Base-by-base conservation (phyloP, 2,113 vertebrate species). In the Burhinus oedicnemus region DNA sequence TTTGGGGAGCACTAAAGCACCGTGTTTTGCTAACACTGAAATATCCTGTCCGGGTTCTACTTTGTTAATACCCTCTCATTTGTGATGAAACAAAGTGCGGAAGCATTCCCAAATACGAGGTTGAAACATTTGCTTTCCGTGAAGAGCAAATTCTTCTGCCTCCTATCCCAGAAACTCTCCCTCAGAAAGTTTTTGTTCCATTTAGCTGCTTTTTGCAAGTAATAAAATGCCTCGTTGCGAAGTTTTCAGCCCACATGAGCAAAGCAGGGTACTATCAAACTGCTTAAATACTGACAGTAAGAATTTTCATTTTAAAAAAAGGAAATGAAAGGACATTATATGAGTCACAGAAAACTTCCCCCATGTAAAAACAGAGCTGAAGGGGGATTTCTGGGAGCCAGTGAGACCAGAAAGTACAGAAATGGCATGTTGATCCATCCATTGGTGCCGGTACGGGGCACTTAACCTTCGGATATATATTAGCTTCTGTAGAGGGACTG, bases 361-460 rank as follows among this genome's bases (percentile, higher is more conserved):
- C 42, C 3, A 2, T 47, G 32, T 66, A 7, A 69, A 58, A 93
- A 36, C 23, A 92, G 49, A 90, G 30, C 18, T 49, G 34, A 72
- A 83, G 21, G 45, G 58, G 21, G 19, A 70, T 77, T 79, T 65
- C 79, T 57, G 54, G 34, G 40, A 57, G 26, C 34, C 66, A 44
- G 9, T 30, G 38, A 79, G 57, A 75, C 17, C 57, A 18, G 25
- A 72, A 49, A 89, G 51, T 18, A 23, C 30, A 62, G 62, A n/a
- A 4, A 11, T 23, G 38, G 9, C 34, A 7, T 4, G 5, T 5
- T 32, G 52, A n/a, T 38, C 36, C 26, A 8, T 34, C 26, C 51
- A 3, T 4, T 4, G 25, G 17, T 1, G 6, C 30, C 1, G 2
- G 44, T n/a, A 29, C 9, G 3, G n/a, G 29, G 13, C 71, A 26